Evolutionary conservation across 2,888 invertebrate genomes (phyloP).

Genomic region (Neoascia interrupta): DNA sequence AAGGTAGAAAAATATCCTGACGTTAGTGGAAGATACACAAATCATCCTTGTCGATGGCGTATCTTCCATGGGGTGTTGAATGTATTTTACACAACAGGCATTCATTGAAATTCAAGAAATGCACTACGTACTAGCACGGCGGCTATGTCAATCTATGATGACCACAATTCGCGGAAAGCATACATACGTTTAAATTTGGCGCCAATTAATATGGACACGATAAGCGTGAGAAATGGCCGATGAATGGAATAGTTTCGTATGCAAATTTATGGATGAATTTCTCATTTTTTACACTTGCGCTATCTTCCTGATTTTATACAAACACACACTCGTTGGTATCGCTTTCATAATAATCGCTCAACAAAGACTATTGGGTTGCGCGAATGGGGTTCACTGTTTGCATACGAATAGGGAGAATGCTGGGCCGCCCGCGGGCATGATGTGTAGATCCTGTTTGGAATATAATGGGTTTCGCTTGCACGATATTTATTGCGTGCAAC

Average conservation of each 20-base stretch:
- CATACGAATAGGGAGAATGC: constrained; percentile 54
- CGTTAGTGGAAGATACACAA: constrained; percentile 34
- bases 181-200: constrained; percentile 40
- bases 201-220: constrained; percentile 55
- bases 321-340: neutral
- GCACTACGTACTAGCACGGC: constrained; percentile 38
- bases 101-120: constrained; percentile 53
- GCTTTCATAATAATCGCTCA: neutral
- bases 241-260: constrained; percentile 54
- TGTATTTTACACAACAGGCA: constrained; percentile 4
- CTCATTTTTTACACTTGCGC: constrained; percentile 13
- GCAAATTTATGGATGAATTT: constrained; percentile 47
- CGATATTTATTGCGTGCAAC: constrained; percentile 47
- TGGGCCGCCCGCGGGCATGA: constrained; percentile 54
- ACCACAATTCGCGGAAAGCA: constrained; percentile 54
- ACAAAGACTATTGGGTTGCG: neutral
- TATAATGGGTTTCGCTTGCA: constrained; percentile 15
- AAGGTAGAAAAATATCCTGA: no score
- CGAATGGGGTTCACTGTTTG: constrained; percentile 39
- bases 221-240: constrained; percentile 46
- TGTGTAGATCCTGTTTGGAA: constrained; percentile 52
- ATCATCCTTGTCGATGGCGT: constrained; percentile 34
- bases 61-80: constrained; percentile 45
- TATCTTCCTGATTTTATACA: constrained; percentile 32
- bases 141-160: constrained; percentile 59